Conservation (phyloP, 2,113 vertebrate species). For the Colistium nudipinnis region DNA sequence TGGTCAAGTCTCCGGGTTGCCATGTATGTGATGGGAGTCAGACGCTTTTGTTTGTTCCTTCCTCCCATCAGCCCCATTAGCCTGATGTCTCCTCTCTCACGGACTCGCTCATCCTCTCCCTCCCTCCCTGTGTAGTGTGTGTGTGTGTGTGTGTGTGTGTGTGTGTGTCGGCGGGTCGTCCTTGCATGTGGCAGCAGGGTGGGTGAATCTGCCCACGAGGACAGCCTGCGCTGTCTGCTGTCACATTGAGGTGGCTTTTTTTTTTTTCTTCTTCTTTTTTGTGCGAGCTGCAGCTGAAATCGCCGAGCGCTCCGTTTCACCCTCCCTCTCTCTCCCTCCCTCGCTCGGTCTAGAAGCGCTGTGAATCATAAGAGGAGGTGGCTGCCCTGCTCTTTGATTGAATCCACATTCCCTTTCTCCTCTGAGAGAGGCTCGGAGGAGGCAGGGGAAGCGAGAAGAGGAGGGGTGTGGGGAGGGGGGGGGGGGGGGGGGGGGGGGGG, state of each 20-base stretch:
- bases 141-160: conserved; percentile 6
- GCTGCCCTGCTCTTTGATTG: conserved; percentile 73
- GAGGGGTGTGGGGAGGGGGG: conserved; percentile 49
- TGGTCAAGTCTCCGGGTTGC: conserved; percentile 66
- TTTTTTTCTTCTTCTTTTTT: conserved; percentile 49
- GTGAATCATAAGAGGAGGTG: conserved; percentile 62
- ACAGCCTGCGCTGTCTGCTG: conserved; percentile 61
- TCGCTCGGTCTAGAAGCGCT: conserved; percentile 62
- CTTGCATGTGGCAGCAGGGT: conserved; percentile 60
- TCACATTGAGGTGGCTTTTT: conserved; percentile 65
- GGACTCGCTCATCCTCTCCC: conserved; percentile 60
- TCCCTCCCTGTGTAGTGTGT: background rate
- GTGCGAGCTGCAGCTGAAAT: conserved; percentile 57
- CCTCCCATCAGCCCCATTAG: conserved; percentile 63
- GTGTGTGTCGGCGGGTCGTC: conserved; percentile 31
- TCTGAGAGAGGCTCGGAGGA: conserved; percentile 40
- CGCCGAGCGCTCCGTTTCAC: conserved; percentile 53
- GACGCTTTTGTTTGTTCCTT: conserved; percentile 75
- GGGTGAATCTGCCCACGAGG: conserved; percentile 71
- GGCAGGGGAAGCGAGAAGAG: conserved; percentile 51
- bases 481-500: conserved; percentile 49
- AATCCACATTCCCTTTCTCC: conserved; percentile 66
- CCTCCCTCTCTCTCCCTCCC: conserved; percentile 25
- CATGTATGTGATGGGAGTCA: conserved; percentile 58
- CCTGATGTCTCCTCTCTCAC: conserved; percentile 65